A percentile compares a stretch with the other conserved stretches of the same genome.
Evolutionary conservation across 2,797 vertebrate genomes (phyloP).

Genomic region (Oceanodroma leucorhoa): DNA sequence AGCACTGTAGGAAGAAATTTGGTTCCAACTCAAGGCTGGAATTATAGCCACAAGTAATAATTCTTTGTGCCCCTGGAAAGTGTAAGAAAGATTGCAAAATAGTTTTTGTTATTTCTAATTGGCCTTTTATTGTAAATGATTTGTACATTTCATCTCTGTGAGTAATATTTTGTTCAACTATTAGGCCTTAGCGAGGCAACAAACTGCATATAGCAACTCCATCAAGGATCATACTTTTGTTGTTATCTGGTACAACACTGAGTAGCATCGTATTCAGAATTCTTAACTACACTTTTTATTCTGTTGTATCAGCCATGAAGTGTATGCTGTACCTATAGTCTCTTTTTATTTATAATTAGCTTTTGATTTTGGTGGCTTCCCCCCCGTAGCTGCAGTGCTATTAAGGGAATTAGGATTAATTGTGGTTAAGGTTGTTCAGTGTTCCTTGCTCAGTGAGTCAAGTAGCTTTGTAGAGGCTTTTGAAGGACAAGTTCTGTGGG

Average conservation of each 20-base stretch:
- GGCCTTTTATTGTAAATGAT: not conserved
- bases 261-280: not conserved
- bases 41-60: not conserved
- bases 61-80: not conserved
- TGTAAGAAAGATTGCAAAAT: not conserved
- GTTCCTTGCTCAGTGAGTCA: not conserved
- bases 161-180: not conserved
- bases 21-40: not conserved
- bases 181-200: not conserved
- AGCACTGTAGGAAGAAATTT: not conserved
- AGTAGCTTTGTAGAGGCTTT: not conserved
- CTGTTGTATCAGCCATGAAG: not conserved
- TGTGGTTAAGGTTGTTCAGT: not conserved
- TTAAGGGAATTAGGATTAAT: not conserved
- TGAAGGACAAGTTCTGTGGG: not conserved
- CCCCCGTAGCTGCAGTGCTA: not conserved
- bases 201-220: not conserved
- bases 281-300: not conserved
- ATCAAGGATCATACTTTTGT: no score
- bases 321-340: not conserved
- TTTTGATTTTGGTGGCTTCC: not conserved
- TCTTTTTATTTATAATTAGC: not conserved
- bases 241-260: accelerated
- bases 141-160: not conserved
- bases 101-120: not conserved